A percentile compares a stretch with the other conserved stretches of the same genome.
These are phyloP conservation scores for Drosophila rhopaloa DNA, from an alignment of 1,140 invertebrate genomes.

Conservation along the genomic window DNA sequence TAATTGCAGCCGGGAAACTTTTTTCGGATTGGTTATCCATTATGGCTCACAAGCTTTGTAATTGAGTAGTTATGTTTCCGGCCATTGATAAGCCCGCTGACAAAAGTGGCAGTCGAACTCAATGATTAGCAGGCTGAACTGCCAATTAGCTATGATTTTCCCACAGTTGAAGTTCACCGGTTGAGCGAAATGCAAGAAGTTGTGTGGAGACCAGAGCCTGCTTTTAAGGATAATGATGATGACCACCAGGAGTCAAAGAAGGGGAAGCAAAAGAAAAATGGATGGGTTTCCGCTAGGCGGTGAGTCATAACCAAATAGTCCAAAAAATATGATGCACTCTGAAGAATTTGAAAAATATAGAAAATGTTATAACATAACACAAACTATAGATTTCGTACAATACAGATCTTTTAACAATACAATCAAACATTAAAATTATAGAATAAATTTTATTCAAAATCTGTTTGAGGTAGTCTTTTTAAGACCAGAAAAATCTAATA, in stretches of 20 bases:
- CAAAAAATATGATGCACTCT: background rate
- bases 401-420: no score
- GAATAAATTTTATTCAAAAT: no score
- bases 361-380: no score
- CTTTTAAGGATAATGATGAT: slow-evolving; percentile 34
- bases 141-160: slow-evolving; percentile 46
- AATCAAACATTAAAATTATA: no score
- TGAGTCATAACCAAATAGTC: slow-evolving; percentile 6
- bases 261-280: background rate
- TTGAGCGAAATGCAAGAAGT: slow-evolving; percentile 41
- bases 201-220: slow-evolving; percentile 17
- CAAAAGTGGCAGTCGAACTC: slow-evolving; percentile 35
- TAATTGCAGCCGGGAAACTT: slow-evolving; percentile 36
- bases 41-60: slow-evolving; percentile 55
- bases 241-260: slow-evolving; percentile 15
- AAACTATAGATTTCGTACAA: no score
- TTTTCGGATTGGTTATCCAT: slow-evolving; percentile 34
- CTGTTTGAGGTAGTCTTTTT: no score
- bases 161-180: slow-evolving; percentile 19
- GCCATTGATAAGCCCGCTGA: slow-evolving; percentile 44
- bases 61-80: slow-evolving; percentile 72
- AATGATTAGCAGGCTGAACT: slow-evolving; percentile 54
- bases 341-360: no score
- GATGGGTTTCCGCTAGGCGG: slow-evolving; percentile 29
- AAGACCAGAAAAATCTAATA: no score